Base-by-base conservation (phyloP, 2,888 invertebrate genomes). In the Calameuta idolon region DNA sequence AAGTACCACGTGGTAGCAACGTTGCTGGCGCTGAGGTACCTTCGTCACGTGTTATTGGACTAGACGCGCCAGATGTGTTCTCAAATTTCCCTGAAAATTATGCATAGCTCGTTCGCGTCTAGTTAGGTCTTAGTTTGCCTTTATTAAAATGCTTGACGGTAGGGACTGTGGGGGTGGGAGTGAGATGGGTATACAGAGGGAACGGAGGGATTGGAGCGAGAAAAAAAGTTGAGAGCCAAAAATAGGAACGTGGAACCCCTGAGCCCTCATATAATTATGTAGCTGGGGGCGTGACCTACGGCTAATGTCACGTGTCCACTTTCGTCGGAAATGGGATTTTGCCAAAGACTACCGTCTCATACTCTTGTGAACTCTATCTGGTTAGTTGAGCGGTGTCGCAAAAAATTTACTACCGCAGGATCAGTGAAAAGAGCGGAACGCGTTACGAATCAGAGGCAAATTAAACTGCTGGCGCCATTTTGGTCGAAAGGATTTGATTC, bases 261-360 rank as follows among this genome's bases (percentile, higher is more conserved):
- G 71, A 31, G 2, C 2, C 71, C 31, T 71, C 78, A 69, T 40
- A 33, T 76, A 75, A 37, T 84, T 83, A 83, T 82, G 83, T 82
- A 80, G 81, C 82, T 79, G 69, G 76, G 79, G 82, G 84, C 84
- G 85, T 85, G 82, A 83, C 80, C 81, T 79, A 79, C 78, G 77
- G 75, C 80, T 85, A 82, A 85, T 85, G 83, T 84, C 83, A 83
- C 81, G 82, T 82, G 82, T 82, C 79, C 78, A 82, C 83, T 81
- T 83, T 83, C 79, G 81, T 82, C 83, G 84, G 83, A 85, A 84
- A 85, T 86, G 83, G 83, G 84, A 83, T 84, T 84, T 83, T 81
- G 80, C 78, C 34, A 68, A 74, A 74, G 35, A 74, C 9, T 55
- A 23, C 55, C 9, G 5, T 55, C 55, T 23, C 1, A 2, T 23